Base-by-base conservation (phyloP, 2,113 vertebrate species). In the Trematomus loennbergii region DNA sequence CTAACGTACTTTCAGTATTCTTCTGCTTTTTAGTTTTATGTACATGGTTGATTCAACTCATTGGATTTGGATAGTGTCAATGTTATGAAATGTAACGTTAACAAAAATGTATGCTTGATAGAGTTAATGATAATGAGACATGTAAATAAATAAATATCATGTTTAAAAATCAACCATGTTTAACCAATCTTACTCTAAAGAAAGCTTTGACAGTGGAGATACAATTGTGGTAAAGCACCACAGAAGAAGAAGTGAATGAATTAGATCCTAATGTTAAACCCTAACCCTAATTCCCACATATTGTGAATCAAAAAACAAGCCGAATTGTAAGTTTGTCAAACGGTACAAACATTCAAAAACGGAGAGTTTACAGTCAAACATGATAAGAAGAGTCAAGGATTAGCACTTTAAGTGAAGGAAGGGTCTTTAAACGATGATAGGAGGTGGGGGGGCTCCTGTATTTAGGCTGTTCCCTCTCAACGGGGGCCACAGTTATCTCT, bases 401-500 rank as follows among this genome's bases (percentile, higher is more conserved):
- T 40, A 55, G 54, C 52, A 12, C 54, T 69, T 17, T 40, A 62
- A 25, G 25, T 5, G 49, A 59, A 17, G 57, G 69, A 63, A 78
- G 71, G 40, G 18, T 53, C 43, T 81, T 62, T 45, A 53, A 62
- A 63, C 6, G 13, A 57, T 54, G 76, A 70, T 67, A 58, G 83
- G 36, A 40, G 36, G 75, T 15, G 12, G 48, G 63, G 69, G n/a
- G 72, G 64, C 53, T 86, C 54, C 76, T 53, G 54, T 57, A 74
- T 73, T 71, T 75, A 49, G 79, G 70, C 71, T 85, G 71, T 73
- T 86, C 78, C 82, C 75, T 83, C 87, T 82, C 85, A 69, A 89
- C 79, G 43, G 87, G 83, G 46, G 62, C 79, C 71, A 72, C 82
- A 82, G 81, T 91, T 93, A 88, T 85, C 82, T 84, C 87, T 88